Evolutionary conservation across 2,797 vertebrate species (phyloP).

Genomic region (Chromis chromis): DNA sequence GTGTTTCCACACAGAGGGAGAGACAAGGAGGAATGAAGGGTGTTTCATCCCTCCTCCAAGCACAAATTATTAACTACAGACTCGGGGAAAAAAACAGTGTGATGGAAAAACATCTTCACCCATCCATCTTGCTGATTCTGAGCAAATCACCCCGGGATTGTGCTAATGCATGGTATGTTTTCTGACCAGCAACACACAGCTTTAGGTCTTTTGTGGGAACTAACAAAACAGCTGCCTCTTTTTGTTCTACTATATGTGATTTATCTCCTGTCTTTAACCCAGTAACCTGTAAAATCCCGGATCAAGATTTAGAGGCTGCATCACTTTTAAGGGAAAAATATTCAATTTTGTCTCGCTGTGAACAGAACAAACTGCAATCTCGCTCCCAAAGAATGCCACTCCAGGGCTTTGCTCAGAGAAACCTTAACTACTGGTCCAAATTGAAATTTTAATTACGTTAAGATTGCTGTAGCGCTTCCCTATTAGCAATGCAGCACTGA

Average conservation of each 20-base stretch:
- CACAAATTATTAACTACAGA: slow-evolving; percentile 63
- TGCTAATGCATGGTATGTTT: slow-evolving; percentile 26
- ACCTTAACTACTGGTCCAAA: slow-evolving; percentile 64
- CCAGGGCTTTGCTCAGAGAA: slow-evolving; percentile 47
- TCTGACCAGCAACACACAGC: slow-evolving; percentile 47
- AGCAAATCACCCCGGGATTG: slow-evolving; percentile 39
- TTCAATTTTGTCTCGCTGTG: slow-evolving; percentile 22
- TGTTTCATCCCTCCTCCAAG: slow-evolving; percentile 32
- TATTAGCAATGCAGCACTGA: slow-evolving; percentile 78
- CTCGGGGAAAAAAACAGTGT: slow-evolving; percentile 1
- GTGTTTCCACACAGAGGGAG: slow-evolving; percentile 25
- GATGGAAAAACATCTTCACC: slow-evolving; percentile 36
- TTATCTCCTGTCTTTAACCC: slow-evolving; percentile 59
- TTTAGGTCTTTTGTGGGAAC: slow-evolving; percentile 30
- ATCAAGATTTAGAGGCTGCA: slow-evolving; percentile 31
- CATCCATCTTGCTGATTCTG: slow-evolving; percentile 57
- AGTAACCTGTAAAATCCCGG: slow-evolving; percentile 50
- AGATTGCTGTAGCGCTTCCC: slow-evolving; percentile 68
- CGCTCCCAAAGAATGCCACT: slow-evolving; percentile 41
- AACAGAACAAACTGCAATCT: slow-evolving; percentile 43
- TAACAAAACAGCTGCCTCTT: slow-evolving; percentile 29
- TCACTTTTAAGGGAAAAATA: slow-evolving; percentile 31
- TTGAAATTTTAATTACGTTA: slow-evolving; percentile 79
- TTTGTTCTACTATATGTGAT: slow-evolving; percentile 26
- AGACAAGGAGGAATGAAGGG: slow-evolving; percentile 27